These are phyloP conservation scores for Spisula solida DNA, from an alignment of 2,888 invertebrate species.

Conservation along the genomic window DNA sequence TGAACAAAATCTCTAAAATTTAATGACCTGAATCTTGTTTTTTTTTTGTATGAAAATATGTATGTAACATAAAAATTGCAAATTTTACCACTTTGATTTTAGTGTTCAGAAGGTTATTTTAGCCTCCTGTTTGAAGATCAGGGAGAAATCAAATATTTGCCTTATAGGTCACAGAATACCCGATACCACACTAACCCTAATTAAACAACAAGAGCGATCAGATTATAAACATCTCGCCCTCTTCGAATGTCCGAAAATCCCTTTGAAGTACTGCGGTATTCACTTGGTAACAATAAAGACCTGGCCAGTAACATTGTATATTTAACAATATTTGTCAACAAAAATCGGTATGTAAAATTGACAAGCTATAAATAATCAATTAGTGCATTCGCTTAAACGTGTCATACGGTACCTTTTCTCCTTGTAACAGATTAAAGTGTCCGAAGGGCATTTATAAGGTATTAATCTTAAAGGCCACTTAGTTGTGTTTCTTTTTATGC, in stretches of 20 bases:
- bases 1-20: too few relatives aligned
- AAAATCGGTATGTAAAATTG: neutral
- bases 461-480: constrained; percentile 15
- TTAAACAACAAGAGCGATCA: neutral
- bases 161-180: neutral
- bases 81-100: neutral
- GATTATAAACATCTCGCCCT: constrained; percentile 1
- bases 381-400: neutral
- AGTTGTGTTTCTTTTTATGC: neutral
- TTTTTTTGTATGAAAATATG: neutral
- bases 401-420: neutral
- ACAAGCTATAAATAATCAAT: constrained; percentile 11
- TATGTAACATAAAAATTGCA: neutral
- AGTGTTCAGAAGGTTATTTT: neutral
- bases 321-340: neutral
- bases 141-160: neutral
- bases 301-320: neutral
- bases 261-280: neutral
- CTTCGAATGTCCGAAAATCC: neutral
- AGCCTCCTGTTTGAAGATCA: neutral
- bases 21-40: too few relatives aligned
- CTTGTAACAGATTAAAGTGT: neutral
- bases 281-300: neutral
- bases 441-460: neutral
- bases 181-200: neutral